Conservation (phyloP, 2,113 vertebrate species). For the Engraulis encrasicolus region DNA sequence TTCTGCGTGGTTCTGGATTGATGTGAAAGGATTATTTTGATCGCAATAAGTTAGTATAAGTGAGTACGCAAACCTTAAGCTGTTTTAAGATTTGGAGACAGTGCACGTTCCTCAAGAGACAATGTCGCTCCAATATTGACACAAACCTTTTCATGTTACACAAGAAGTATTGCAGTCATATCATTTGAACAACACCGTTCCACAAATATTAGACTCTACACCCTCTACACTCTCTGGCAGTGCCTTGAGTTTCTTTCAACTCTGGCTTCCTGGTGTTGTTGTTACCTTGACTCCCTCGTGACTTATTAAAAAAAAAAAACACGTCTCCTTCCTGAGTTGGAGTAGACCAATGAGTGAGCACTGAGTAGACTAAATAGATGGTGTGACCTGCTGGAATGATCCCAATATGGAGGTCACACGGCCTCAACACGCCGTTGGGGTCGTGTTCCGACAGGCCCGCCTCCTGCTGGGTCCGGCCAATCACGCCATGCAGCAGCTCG, state of each 20-base stretch:
- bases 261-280: background rate
- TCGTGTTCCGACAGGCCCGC: slow-evolving; percentile 74
- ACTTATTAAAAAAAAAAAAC: background rate
- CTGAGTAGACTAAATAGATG: background rate
- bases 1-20: too few species aligned
- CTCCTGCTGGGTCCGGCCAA: slow-evolving; percentile 79
- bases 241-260: background rate
- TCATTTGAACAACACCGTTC: background rate
- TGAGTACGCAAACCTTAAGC: too few species aligned
- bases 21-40: too few species aligned
- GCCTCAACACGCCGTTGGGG: slow-evolving; percentile 63
- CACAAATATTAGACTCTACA: too few species aligned
- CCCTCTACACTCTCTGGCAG: too few species aligned
- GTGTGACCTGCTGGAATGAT: slow-evolving; percentile 81
- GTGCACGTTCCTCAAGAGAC: background rate
- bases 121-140: background rate
- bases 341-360: too few species aligned
- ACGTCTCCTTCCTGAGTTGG: background rate
- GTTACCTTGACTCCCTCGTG: background rate
- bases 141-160: background rate
- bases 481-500: slow-evolving; percentile 81
- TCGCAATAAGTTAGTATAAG: too few species aligned
- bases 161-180: background rate
- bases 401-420: slow-evolving; percentile 79
- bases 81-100: too few species aligned